Evolutionary conservation across 2,113 vertebrate species (phyloP), one percentile per base, ranked within the genome.

Genomic region (Heliornis fulica): DNA sequence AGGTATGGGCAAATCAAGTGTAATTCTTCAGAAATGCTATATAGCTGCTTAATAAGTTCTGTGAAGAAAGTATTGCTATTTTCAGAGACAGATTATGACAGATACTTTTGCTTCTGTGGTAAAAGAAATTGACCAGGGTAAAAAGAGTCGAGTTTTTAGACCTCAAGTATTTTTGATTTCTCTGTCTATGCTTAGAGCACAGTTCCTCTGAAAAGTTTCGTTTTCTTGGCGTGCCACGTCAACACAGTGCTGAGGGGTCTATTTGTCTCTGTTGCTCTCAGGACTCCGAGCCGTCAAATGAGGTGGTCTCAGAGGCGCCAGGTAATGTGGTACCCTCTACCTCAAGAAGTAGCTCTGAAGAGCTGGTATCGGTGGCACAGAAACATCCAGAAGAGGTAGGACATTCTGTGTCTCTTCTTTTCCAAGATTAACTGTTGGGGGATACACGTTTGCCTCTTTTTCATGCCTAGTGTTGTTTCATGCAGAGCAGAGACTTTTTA

Each of bases 281-380:
- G 97, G 97, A 97, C 90, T 97, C 96, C 91, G 97, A 97, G 59
- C 96, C 86, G 94, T 96, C 97, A 97, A 96, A 94, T 96, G 97
- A 97, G 95, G 96, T 97, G 95, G 93, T 97, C 94, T 96, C 96
- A 97, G 97, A 97, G 97, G 96, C 95, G 95, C 77, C 97, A 93
- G 92, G 93, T 97, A 97, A 91, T 89, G 60, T 97, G 96, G 93
- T 92, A 93, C 91, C 96, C 90, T 97, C 96, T 96, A 86, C 96
- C 95, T 96, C 97, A 95, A 96, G 97, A 97, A 97, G 96, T 94
- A 97, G 96, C 96, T 97, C 96, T 97, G 97, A 96, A 96, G 96
- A 97, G 95, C 96, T 96, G 95, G 9, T 97, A 93, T 91, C 83
- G 66, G 59, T 97, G 97, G 96, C 96, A 96, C 97, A 97, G 97